Evolutionary conservation across 2,888 invertebrate genomes (phyloP).

Genomic region (Leucoma salicis): DNA sequence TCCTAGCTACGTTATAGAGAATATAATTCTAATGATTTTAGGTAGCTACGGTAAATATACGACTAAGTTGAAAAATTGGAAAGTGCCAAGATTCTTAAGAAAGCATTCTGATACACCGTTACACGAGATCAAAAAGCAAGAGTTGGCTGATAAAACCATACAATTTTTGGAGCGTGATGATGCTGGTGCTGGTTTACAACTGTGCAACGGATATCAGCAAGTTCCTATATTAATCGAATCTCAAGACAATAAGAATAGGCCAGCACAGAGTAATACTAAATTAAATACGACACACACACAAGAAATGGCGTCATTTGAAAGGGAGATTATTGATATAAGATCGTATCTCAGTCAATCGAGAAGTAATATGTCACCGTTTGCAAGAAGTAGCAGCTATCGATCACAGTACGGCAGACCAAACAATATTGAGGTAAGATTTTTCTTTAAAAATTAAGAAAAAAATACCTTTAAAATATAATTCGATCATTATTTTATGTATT

Average conservation of each 20-base stretch:
- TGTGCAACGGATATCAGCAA: conserved; percentile 83
- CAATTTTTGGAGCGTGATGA: conserved; percentile 63
- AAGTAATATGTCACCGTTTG: conserved; percentile 87
- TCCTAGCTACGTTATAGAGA: background rate
- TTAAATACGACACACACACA: conserved; percentile 74
- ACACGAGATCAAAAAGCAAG: conserved; percentile 70
- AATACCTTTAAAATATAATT: background rate
- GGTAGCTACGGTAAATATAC: conserved; percentile 83
- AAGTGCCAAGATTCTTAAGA: conserved; percentile 85
- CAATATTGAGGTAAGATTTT: conserved; percentile 65
- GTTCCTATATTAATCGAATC: conserved; percentile 85
- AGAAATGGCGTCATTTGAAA: conserved; percentile 79
- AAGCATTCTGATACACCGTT: conserved; percentile 82
- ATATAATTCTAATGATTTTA: conserved; percentile 42
- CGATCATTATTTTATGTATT: background rate
- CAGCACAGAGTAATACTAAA: conserved; percentile 58
- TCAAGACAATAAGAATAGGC: conserved; percentile 61
- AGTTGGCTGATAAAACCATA: conserved; percentile 62
- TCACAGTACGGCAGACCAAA: conserved; percentile 85
- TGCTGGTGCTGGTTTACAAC: conserved; percentile 41
- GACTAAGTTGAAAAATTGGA: conserved; percentile 85
- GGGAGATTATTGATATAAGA: conserved; percentile 86
- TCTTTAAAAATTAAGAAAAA: background rate
- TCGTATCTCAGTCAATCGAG: conserved; percentile 88
- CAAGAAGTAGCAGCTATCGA: conserved; percentile 86